These are phyloP conservation scores for Leiothrix lutea DNA, from an alignment of 2,113 vertebrate species.

Conservation along the genomic window DNA sequence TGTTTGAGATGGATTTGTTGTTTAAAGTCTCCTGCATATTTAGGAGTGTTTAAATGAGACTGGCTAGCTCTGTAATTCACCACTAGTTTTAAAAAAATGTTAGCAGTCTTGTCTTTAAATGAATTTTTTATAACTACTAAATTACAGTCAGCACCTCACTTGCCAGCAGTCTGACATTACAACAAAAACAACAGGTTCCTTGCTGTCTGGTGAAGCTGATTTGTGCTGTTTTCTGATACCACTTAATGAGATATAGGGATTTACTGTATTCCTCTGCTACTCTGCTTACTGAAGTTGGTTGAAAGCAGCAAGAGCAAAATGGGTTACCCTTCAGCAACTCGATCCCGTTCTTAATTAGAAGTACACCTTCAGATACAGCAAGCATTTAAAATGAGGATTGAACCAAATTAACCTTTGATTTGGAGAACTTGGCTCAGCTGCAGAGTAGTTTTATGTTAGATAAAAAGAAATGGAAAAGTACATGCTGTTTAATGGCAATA, in stretches of 20 bases:
- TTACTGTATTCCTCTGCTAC: background rate
- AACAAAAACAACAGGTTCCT: slow-evolving; percentile 57
- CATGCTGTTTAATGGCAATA: background rate
- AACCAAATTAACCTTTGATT: slow-evolving; percentile 14
- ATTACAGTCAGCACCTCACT: slow-evolving; percentile 34
- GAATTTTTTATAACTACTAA: slow-evolving; percentile 46
- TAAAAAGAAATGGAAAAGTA: background rate
- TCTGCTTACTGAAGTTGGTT: background rate
- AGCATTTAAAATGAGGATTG: background rate
- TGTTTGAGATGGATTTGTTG: slow-evolving; percentile 26
- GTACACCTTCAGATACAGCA: background rate
- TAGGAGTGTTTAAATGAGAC: slow-evolving; percentile 50
- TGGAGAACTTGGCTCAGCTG: background rate
- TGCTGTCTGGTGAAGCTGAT: slow-evolving; percentile 29
- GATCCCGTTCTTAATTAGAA: background rate
- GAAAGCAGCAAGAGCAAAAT: background rate
- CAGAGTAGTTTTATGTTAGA: background rate
- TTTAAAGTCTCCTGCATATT: slow-evolving; percentile 48
- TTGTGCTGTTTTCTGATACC: slow-evolving; percentile 19
- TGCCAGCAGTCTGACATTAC: slow-evolving; percentile 32
- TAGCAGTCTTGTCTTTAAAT: slow-evolving; percentile 39
- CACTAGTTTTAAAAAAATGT: background rate
- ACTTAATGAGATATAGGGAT: slow-evolving; percentile 23
- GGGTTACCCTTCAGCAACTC: background rate
- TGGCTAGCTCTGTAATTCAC: slow-evolving; percentile 39